Base-by-base conservation (phyloP, 2,797 vertebrate species). In the Scleropages formosus region DNA sequence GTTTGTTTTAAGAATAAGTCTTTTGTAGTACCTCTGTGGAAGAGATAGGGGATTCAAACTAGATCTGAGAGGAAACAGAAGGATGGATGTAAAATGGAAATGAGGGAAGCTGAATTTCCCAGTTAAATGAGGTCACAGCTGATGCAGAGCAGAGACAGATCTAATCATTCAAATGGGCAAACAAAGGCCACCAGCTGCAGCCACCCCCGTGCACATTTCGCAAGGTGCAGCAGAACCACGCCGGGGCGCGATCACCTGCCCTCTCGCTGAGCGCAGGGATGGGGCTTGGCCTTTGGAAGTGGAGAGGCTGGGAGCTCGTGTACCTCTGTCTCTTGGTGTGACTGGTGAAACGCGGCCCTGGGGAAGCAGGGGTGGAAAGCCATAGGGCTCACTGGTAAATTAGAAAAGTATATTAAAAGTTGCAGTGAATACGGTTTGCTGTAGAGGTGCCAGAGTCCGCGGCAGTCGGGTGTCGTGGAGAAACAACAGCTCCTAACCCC, bases 31-130 rank as follows among this genome's bases (percentile, higher is more conserved):
- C 59, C 51, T 60, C 15, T 44, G 70, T 11, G 51, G 73, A 56
- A 49, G 70, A 80, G 87, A 88, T 86, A 87, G 84, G 22, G 64
- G 72, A 88, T 86, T 89, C 84, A 90, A 89, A 89, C 82, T 46
- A 82, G 82, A 80, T 78, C 72, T 66, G 66, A n/a, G 65, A 59
- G 84, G 74, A 65, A 72, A 0, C n/a, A 60, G 72, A 81, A 69
- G 80, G 26, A 16, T 75, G 8, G 62, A 75, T 77, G 64, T 69
- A 78, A 76, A 76, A 90, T 89, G 89, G 86, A 90, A 91, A 90
- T 89, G 53, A 46, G 51, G 10, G 53, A 39, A 68, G 72, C 73
- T 81, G 77, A 75, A 88, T 90, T 90, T 90, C 78, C 85, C 81
- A 82, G 83, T 84, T 78, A 91, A 90, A 92, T 90, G 39, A 87